Evolutionary conservation across 2,888 invertebrate genomes (phyloP).

Genomic region (Andrena praecox): DNA sequence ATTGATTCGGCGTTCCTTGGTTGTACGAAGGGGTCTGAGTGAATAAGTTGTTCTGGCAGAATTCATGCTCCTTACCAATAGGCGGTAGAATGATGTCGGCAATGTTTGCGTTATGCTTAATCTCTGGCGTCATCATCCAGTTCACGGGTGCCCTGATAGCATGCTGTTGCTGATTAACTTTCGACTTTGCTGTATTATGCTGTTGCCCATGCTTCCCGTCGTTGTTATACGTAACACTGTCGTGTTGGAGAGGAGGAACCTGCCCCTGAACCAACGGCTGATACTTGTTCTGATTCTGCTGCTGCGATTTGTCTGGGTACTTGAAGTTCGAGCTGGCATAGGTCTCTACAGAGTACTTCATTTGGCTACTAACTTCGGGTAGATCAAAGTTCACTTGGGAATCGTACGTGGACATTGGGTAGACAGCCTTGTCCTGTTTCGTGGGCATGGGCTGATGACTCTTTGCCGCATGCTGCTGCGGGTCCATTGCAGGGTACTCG

Average conservation of each 20-base stretch:
- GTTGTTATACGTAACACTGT: constrained; percentile 66
- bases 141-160: constrained; percentile 86
- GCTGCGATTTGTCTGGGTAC: constrained; percentile 77
- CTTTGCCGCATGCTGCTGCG: constrained; percentile 72
- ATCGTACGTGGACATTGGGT: constrained; percentile 79
- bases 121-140: constrained; percentile 88
- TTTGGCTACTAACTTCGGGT: constrained; percentile 72
- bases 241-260: constrained; percentile 75
- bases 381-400: constrained; percentile 78
- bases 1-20: constrained; percentile 81
- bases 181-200: constrained; percentile 67
- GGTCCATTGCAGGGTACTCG: constrained; percentile 76
- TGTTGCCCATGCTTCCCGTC: constrained; percentile 69
- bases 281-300: constrained; percentile 78
- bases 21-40: constrained; percentile 81
- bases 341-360: constrained; percentile 79
- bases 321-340: constrained; percentile 80
- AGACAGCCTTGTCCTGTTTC: constrained; percentile 79
- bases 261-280: constrained; percentile 77
- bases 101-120: constrained; percentile 83
- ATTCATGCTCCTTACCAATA: constrained; percentile 84
- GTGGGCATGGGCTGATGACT: constrained; percentile 70
- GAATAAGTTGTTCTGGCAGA: constrained; percentile 83
- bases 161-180: constrained; percentile 82
- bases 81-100: constrained; percentile 85